phyloP scores from a whole-genome alignment of 2,113 vertebrate genomes.

The Syrmaticus mikado region DNA sequence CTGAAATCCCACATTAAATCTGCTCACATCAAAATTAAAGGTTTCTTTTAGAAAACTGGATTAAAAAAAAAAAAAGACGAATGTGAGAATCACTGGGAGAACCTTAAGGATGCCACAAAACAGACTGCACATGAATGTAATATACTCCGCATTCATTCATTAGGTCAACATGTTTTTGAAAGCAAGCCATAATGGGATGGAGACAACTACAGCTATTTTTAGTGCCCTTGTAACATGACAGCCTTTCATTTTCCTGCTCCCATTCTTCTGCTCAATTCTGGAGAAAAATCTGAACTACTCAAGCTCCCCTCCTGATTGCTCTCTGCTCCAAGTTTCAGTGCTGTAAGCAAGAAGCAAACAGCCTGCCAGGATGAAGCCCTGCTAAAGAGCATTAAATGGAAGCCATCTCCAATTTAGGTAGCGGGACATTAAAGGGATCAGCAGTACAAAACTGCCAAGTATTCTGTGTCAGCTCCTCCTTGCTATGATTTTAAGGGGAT shows the following conservation, averaged over 20 bases:
- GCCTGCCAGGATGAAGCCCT: neutral
- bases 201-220: constrained; percentile 24
- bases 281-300: neutral
- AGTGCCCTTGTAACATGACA: neutral
- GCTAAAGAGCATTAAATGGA: neutral
- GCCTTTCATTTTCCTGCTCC: neutral
- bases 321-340: neutral
- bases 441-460: neutral
- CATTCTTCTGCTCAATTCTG: neutral
- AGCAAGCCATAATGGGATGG: neutral
- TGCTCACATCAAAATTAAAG: neutral
- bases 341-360: neutral
- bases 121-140: neutral
- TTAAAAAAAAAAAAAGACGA: neutral
- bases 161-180: neutral
- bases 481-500: neutral
- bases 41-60: neutral
- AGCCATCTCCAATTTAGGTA: neutral
- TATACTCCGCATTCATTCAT: neutral
- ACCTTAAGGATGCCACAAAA: neutral
- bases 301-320: neutral
- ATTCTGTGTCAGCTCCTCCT: neutral
- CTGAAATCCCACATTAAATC: neutral
- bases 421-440: neutral
- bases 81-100: neutral